Evolutionary conservation across 1,140 invertebrate species (phyloP).

Genomic region (Pseudoatta argentina): DNA sequence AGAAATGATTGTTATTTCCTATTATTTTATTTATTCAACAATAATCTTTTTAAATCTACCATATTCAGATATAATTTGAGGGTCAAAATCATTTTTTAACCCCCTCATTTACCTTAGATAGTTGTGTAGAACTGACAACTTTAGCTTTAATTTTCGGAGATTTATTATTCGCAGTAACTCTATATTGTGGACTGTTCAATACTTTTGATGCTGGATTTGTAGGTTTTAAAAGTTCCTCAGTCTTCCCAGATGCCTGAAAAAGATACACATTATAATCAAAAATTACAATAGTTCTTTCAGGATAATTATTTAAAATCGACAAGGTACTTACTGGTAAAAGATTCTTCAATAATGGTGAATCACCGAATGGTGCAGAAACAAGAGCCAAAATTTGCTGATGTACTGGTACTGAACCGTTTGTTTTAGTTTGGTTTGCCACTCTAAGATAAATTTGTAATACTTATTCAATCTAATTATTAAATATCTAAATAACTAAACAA

Average conservation of each 20-base stretch:
- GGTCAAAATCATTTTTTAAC: too few relatives aligned
- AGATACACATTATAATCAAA: conserved; percentile 36
- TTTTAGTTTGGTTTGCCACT: conserved; percentile 79
- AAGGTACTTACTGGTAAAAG: conserved; percentile 87
- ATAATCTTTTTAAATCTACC: too few relatives aligned
- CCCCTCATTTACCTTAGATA: conserved; percentile 85
- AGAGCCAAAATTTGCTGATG: conserved; percentile 91
- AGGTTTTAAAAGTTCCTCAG: conserved; percentile 91
- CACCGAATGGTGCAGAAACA: conserved; percentile 92
- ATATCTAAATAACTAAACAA: conserved; percentile 21
- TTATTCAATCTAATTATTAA: conserved; percentile 20
- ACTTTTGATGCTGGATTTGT: conserved; percentile 90
- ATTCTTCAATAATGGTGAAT: conserved; percentile 92
- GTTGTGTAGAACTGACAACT: conserved; percentile 85
- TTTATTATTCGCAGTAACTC: conserved; percentile 88
- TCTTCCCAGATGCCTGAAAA: conserved; percentile 87
- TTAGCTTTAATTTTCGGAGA: conserved; percentile 88
- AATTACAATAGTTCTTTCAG: not conserved
- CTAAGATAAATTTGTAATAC: conserved; percentile 61
- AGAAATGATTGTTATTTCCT: too few relatives aligned
- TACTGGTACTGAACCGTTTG: conserved; percentile 84
- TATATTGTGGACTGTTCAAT: conserved; percentile 87
- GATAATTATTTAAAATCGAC: not conserved
- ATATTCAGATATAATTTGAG: too few relatives aligned
- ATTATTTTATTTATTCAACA: too few relatives aligned